Evolutionary conservation across 2,797 vertebrate genomes (phyloP), one percentile per base, ranked within the genome.

Genomic region (Neostethus bicornis): DNA sequence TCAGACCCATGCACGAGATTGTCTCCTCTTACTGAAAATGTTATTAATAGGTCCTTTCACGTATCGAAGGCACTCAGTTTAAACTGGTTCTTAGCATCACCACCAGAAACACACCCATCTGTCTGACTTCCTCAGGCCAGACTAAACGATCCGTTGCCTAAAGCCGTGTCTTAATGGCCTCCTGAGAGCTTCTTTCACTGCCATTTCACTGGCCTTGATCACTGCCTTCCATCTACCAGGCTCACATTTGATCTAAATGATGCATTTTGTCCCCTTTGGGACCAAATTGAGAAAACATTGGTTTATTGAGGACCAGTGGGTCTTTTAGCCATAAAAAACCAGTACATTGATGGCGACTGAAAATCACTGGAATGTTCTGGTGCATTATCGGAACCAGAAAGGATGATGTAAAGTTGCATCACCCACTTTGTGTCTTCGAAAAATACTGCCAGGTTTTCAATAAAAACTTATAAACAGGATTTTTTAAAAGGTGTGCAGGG

Each of bases 1-100:
- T 52, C 55, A 45, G 66, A 77, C 46, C 52, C 32, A 35, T 46
- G 62, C 57, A 77, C 84, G 65, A 73, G 56, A 70, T 38, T 51
- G 41, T 46, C 37, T 62, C 59, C 44, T 81, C 79, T 73, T 61
- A 65, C 38, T 4, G 41, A 29, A 55, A 62, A 51, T 19, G 70
- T 71, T 88, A 88, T 87, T 84, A 82, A 81, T 80, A 79, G 75
- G 53, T 62, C 53, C 44, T 51, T 56, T 77, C 51, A 37, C 66
- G 61, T 69, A 69, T 43, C 56, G 26, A 65, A 55, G 58, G 54
- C 41, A 45, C 52, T 61, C 38, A 42, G 61, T 63, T 26, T 31
- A 57, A 67, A 67, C 55, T 37, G 9, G 39, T 47, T 46, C 61
- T 38, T 60, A 11, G 38, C 34, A 42, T 55, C 47, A 54, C 55